phyloP scores from a whole-genome alignment of 2,888 invertebrate species.

The Euproctis similis region DNA sequence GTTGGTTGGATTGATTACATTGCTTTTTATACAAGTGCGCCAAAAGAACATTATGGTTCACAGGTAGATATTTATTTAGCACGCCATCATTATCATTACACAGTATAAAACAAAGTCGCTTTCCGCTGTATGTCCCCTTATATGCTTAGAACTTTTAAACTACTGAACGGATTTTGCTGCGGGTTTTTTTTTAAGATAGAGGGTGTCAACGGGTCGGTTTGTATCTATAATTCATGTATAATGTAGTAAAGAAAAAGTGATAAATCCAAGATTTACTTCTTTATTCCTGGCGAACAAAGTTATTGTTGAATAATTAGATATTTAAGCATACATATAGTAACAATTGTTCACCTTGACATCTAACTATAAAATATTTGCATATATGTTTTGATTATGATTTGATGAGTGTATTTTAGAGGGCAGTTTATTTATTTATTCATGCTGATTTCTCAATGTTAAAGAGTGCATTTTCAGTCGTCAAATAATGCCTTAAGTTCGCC shows the following conservation, averaged over 20 bases:
- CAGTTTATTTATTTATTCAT: too few species aligned
- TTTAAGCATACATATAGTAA: slow-evolving; percentile 5
- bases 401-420: too few species aligned
- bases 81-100: too few species aligned
- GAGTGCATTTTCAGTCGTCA: not conserved
- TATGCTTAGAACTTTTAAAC: slow-evolving; percentile 9
- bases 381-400: slow-evolving; percentile 2
- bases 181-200: slow-evolving; percentile 11
- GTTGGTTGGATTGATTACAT: too few species aligned
- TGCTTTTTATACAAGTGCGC: too few species aligned
- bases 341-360: slow-evolving; percentile 8
- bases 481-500: too few species aligned
- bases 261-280: slow-evolving; percentile 39
- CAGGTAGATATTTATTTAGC: too few species aligned
- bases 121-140: too few species aligned
- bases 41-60: too few species aligned
- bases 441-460: not conserved
- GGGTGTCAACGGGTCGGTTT: slow-evolving; percentile 23
- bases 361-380: slow-evolving; percentile 1
- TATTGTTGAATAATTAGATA: slow-evolving; percentile 7
- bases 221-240: too few species aligned
- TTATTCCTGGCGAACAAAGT: slow-evolving; percentile 35
- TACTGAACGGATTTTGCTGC: not conserved
- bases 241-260: too few species aligned
- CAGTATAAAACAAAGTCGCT: too few species aligned